A percentile compares a stretch with the other conserved stretches of the same genome.
Evolutionary conservation across 2,888 invertebrate genomes (phyloP).

Genomic region (Agelastica alni): DNA sequence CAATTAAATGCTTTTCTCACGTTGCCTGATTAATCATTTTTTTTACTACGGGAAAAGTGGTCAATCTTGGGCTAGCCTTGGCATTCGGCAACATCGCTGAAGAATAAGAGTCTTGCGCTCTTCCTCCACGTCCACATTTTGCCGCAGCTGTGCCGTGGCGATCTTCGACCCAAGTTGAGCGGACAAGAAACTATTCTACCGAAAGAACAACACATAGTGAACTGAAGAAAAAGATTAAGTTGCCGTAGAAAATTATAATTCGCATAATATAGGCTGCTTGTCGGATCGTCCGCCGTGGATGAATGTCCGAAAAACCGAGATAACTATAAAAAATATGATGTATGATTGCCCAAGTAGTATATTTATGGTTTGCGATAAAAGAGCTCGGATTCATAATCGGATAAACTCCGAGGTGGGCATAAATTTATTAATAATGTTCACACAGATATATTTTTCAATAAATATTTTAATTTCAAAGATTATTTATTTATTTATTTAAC

Average conservation of each 20-base stretch:
- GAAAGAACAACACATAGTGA: conserved; percentile 23
- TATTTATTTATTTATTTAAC: no score
- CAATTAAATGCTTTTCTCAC: no score
- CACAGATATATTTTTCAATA: no score
- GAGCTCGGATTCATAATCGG: neutral
- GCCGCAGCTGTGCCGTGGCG: conserved; percentile 34
- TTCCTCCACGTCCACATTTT: conserved; percentile 36
- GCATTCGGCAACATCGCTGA: conserved; percentile 14
- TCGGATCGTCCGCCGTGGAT: neutral
- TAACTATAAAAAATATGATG: neutral
- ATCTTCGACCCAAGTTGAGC: conserved; percentile 2
- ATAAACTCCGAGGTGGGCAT: neutral
- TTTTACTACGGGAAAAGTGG: no score
- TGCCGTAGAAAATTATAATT: conserved; percentile 25
- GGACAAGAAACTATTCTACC: conserved; percentile 9
- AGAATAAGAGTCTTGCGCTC: conserved; percentile 24
- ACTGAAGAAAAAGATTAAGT: conserved; percentile 17
- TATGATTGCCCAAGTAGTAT: neutral
- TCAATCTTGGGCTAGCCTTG: no score
- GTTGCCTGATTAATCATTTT: no score
- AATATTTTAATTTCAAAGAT: no score
- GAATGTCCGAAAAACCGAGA: no score
- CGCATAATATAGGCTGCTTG: conserved; percentile 23
- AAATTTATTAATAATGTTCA: no score
- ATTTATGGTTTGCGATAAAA: neutral